Evolutionary conservation across 2,888 invertebrate species (phyloP).

Genomic region (Apodemia duryi): DNA sequence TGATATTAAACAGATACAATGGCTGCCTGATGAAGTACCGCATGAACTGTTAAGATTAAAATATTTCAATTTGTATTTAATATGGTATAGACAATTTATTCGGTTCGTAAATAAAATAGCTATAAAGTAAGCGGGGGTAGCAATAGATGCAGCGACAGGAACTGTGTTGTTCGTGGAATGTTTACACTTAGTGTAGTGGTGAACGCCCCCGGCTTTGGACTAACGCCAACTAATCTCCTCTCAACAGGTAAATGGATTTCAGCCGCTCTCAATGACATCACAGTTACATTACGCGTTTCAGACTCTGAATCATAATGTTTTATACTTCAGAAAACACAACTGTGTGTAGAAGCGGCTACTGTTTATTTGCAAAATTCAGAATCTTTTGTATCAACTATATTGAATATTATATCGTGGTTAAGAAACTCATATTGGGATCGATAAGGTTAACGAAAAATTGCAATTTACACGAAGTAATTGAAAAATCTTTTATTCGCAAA

Average conservation of each 20-base stretch:
- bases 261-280: conserved; percentile 60
- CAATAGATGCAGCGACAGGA: conserved; percentile 40
- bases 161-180: conserved; percentile 40
- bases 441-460: not conserved
- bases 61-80: too few species aligned
- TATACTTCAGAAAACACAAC: conserved; percentile 44
- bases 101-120: conserved; percentile 15
- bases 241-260: conserved; percentile 68
- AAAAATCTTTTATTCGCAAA: conserved; percentile 29
- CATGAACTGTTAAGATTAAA: too few species aligned
- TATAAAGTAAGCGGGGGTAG: conserved; percentile 24
- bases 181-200: conserved; percentile 45
- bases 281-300: conserved; percentile 41
- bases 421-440: not conserved
- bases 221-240: conserved; percentile 60
- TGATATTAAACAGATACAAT: too few species aligned
- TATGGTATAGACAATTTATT: not conserved
- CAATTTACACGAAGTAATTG: conserved; percentile 11
- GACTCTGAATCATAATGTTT: conserved; percentile 63
- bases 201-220: conserved; percentile 49
- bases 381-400: not conserved
- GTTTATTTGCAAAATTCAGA: conserved; percentile 33
- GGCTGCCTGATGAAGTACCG: too few species aligned
- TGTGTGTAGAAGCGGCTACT: conserved; percentile 38
- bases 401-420: not conserved